phyloP scores from a whole-genome alignment of 2,888 invertebrate genomes.

The Bembecia ichneumoniformis region DNA sequence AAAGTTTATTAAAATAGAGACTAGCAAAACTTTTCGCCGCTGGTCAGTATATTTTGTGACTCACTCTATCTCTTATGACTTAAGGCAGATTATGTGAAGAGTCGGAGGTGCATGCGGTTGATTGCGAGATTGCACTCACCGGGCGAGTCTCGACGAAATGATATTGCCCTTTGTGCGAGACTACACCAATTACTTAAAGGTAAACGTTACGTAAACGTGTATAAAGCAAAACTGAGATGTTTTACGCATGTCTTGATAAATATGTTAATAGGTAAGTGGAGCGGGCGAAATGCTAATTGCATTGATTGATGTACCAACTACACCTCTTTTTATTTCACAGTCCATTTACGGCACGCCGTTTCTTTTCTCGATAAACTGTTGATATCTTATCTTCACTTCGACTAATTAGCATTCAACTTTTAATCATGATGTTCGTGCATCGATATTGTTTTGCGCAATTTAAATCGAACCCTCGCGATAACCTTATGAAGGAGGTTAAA shows the following conservation, averaged over 20 bases:
- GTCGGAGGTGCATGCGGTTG: constrained; percentile 18
- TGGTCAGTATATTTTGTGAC: no score
- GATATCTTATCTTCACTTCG: background rate
- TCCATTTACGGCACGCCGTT: background rate
- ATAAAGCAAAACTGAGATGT: constrained; percentile 41
- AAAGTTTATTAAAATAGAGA: no score
- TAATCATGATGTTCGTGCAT: background rate
- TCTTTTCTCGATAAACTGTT: background rate
- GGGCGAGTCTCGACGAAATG: constrained; percentile 26
- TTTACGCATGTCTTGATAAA: constrained; percentile 25
- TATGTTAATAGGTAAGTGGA: constrained; percentile 54
- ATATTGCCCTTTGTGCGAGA: constrained; percentile 42
- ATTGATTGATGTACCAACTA: constrained; percentile 47
- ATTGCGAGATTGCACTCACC: constrained; percentile 26
- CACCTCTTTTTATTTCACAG: background rate
- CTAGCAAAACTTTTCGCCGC: no score
- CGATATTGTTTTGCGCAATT: background rate
- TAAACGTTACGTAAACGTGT: constrained; percentile 34
- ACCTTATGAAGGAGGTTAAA: background rate
- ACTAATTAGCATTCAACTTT: background rate
- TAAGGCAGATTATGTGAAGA: constrained; percentile 10
- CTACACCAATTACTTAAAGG: constrained; percentile 33
- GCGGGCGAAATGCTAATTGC: constrained; percentile 39
- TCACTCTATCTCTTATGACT: background rate
- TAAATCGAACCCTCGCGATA: background rate